These are phyloP conservation scores for Rutilus rutilus DNA, from an alignment of 2,113 vertebrate species.

Conservation along the genomic window DNA sequence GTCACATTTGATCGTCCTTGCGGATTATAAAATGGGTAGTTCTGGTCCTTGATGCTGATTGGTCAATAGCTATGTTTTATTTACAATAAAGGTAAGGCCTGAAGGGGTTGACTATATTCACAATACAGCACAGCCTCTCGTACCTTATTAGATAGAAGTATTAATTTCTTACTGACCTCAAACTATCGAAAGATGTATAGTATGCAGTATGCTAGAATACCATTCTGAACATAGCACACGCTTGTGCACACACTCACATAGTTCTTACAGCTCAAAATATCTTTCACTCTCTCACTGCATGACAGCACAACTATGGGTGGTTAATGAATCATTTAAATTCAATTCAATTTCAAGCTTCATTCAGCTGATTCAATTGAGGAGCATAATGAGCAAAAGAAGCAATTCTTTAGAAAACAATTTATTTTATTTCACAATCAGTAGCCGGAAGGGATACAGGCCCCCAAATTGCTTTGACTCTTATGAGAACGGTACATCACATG, in stretches of 20 bases:
- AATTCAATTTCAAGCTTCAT: slow-evolving; percentile 24
- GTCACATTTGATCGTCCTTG: too few species aligned
- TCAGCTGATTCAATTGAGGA: background rate
- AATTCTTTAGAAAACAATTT: background rate
- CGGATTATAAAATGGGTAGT: too few species aligned
- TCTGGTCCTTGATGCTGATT: too few species aligned
- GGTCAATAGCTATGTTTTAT: too few species aligned
- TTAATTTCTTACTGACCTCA: too few species aligned
- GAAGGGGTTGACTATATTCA: too few species aligned
- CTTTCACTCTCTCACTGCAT: background rate
- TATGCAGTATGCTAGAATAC: background rate
- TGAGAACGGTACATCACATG: slow-evolving; percentile 23
- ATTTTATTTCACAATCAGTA: background rate
- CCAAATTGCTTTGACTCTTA: background rate
- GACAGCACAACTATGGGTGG: background rate
- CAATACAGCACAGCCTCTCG: too few species aligned
- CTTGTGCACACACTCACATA: background rate
- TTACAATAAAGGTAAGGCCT: too few species aligned
- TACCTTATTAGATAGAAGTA: too few species aligned
- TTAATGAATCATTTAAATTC: background rate
- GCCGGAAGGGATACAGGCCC: background rate
- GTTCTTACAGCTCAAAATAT: background rate
- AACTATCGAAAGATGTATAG: background rate
- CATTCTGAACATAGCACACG: background rate
- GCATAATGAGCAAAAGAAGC: slow-evolving; percentile 7